Conservation (phyloP, 2,113 vertebrate species). For the Percopsis transmontana region DNA sequence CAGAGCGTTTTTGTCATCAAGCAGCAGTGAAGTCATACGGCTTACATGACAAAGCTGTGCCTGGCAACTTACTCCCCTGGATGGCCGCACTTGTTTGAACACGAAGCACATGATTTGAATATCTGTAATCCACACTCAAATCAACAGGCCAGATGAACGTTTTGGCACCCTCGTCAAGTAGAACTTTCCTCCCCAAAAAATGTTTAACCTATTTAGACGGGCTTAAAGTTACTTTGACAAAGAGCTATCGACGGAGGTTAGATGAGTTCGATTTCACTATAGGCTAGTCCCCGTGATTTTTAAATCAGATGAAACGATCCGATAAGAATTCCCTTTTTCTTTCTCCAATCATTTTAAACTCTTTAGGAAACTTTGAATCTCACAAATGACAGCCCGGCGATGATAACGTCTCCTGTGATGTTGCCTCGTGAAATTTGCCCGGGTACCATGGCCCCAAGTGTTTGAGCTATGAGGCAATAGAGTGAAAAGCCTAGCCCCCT, state of each 20-base stretch:
- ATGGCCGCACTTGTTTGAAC: conserved; percentile 78
- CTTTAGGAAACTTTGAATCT: conserved; percentile 73
- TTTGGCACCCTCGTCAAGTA: conserved; percentile 72
- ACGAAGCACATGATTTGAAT: conserved; percentile 78
- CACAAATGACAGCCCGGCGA: conserved; percentile 50
- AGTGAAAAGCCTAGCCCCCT: conserved; percentile 78
- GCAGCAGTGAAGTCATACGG: conserved; percentile 62
- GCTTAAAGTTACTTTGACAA: conserved; percentile 52
- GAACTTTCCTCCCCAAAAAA: conserved; percentile 67
- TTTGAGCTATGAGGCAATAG: conserved; percentile 80
- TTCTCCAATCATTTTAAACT: conserved; percentile 51
- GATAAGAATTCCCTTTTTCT: conserved; percentile 1
- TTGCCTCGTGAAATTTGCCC: conserved; percentile 76
- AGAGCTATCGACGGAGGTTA: conserved; percentile 43
- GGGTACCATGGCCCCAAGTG: conserved; percentile 74
- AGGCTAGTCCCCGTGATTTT: conserved; percentile 26
- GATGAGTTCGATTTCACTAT: conserved; percentile 31
- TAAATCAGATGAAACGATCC: conserved; percentile 19
- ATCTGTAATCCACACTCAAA: conserved; percentile 78
- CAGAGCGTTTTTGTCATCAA: conserved; percentile 60
- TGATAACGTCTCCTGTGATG: conserved; percentile 66
- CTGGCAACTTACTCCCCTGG: conserved; percentile 76
- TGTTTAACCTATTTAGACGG: conserved; percentile 68
- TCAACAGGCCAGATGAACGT: conserved; percentile 81
- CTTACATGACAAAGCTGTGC: conserved; percentile 74